Conservation (phyloP, 1,140 invertebrate species). For the Hormaphis cornu region DNA sequence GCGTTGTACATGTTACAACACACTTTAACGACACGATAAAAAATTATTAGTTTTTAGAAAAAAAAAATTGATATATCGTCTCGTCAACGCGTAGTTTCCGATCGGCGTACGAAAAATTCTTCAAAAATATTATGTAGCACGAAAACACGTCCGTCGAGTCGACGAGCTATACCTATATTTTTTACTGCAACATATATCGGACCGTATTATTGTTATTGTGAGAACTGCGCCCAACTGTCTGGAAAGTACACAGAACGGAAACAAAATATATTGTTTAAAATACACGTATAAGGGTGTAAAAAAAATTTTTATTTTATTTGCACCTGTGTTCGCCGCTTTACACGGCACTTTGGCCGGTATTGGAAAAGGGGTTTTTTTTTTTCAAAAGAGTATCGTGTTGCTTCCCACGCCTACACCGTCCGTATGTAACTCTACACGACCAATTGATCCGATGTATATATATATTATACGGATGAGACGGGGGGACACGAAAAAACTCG, state of each 20-base stretch:
- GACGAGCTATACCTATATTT: background rate
- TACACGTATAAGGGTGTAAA: background rate
- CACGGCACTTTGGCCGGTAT: background rate
- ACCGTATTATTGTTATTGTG: conserved; percentile 29
- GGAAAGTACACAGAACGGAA: conserved; percentile 23
- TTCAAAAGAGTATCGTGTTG: conserved; percentile 26
- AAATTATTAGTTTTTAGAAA: no score
- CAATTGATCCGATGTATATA: conserved; percentile 31
- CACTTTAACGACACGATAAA: no score
- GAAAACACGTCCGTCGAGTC: no score
- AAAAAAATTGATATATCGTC: no score
- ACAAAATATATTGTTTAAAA: conserved; percentile 29
- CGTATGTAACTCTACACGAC: conserved; percentile 29
- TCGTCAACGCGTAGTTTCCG: no score
- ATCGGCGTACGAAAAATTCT: no score
- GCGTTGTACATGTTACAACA: no score
- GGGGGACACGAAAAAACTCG: background rate
- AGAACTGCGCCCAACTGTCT: conserved; percentile 31
- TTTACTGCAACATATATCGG: background rate
- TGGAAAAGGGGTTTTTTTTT: conserved; percentile 10
- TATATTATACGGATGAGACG: no score
- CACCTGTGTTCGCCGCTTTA: conserved; percentile 31
- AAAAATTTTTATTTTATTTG: conserved; percentile 29
- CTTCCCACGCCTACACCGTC: conserved; percentile 21
- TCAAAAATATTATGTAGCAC: no score